Evolutionary conservation across 1,140 invertebrate species (phyloP).

Genomic region (Zaprionus tsacasi): DNA sequence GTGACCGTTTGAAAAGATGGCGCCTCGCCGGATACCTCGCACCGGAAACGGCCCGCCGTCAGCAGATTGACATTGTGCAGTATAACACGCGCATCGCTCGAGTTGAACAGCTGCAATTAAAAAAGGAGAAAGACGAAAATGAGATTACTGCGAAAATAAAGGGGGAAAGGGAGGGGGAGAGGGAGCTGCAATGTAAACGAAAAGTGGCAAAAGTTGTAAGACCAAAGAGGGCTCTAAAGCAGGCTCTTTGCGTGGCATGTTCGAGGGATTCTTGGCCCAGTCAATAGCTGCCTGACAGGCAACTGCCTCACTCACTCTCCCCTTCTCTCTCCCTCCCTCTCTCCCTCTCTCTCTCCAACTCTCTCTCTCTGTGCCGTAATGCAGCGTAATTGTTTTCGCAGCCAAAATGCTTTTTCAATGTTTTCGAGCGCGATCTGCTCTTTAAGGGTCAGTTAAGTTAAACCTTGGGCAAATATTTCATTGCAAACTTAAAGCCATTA

Average conservation of each 20-base stretch:
- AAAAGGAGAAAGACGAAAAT: constrained; percentile 49
- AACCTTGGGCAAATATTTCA: constrained; percentile 77
- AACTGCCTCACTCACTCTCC: not conserved
- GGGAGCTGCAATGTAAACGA: constrained; percentile 46
- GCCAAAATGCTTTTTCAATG: constrained; percentile 53
- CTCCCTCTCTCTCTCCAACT: too few species aligned
- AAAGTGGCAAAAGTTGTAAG: constrained; percentile 63
- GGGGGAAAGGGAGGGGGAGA: not conserved
- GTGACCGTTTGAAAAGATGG: constrained; percentile 92
- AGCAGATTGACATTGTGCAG: constrained; percentile 90
- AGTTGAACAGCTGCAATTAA: constrained; percentile 89
- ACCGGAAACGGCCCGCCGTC: constrained; percentile 91
- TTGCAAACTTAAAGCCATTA: constrained; percentile 76
- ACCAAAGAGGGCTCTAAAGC: constrained; percentile 9
- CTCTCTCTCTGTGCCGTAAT: constrained; percentile 72
- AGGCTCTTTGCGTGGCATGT: constrained; percentile 14
- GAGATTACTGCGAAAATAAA: constrained; percentile 25
- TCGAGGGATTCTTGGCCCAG: constrained; percentile 45
- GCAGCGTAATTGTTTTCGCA: constrained; percentile 75
- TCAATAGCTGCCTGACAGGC: constrained; percentile 43
- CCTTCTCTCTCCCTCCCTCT: too few species aligned
- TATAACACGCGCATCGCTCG: constrained; percentile 90
- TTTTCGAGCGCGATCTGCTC: constrained; percentile 27
- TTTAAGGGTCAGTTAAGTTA: constrained; percentile 48
- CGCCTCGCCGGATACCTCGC: constrained; percentile 94